Evolutionary conservation across 2,113 vertebrate genomes (phyloP).

Genomic region (Aramus guarauna): DNA sequence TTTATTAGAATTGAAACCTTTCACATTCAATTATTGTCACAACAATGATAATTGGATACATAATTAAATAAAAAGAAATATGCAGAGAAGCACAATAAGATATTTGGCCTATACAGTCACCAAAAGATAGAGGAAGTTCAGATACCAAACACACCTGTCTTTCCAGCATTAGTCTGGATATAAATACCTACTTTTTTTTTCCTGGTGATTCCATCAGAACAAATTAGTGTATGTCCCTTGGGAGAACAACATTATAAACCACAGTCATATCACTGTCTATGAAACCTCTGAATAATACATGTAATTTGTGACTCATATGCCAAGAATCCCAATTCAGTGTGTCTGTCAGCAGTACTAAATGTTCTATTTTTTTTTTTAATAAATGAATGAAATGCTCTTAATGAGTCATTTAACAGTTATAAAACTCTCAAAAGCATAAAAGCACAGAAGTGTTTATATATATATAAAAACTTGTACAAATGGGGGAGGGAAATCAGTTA

Average conservation of each 20-base stretch:
- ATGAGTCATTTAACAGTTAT: not conserved
- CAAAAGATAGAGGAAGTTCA: not conserved
- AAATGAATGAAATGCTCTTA: not conserved
- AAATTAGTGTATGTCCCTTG: not conserved
- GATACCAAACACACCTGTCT: not conserved
- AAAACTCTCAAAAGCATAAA: not conserved
- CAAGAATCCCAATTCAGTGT: not conserved
- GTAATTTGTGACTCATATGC: slow-evolving; percentile 20
- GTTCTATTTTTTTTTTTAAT: not conserved
- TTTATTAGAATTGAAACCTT: not conserved
- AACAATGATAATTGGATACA: not conserved
- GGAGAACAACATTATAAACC: not conserved
- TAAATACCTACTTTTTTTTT: not conserved
- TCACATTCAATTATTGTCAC: not conserved
- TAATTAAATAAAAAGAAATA: not conserved
- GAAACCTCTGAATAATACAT: slow-evolving; percentile 49
- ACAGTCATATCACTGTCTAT: not conserved
- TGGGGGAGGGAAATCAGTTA: not conserved
- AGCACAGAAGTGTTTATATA: not conserved
- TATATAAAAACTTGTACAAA: not conserved
- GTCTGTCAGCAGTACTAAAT: not conserved
- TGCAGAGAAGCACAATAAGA: not conserved
- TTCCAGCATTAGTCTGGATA: not conserved
- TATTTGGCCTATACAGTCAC: not conserved
- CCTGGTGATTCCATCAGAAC: not conserved